Conservation (phyloP, 2,797 vertebrate genomes). For the Thamnophis elegans region DNA sequence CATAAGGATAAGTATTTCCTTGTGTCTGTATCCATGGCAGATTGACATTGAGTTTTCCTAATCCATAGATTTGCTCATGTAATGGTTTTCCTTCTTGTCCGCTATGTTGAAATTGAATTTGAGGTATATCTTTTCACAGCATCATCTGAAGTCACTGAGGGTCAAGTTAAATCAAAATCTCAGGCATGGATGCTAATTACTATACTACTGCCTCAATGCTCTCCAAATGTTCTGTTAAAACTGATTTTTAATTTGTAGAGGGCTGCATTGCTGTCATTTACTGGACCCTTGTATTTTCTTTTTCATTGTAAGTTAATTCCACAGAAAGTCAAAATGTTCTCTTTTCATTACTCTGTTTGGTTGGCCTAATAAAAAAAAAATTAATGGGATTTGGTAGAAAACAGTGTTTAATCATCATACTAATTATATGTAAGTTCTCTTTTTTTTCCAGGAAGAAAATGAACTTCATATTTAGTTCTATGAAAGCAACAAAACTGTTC, state of each 20-base stretch:
- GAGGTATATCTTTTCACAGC: not conserved
- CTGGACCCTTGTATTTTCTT: not conserved
- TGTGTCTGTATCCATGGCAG: not conserved
- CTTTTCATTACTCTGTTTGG: not conserved
- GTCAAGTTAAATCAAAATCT: not conserved
- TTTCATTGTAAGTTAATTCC: not conserved
- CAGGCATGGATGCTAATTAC: not conserved
- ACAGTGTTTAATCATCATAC: conserved; percentile 12
- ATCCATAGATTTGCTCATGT: not conserved
- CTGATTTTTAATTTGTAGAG: not conserved
- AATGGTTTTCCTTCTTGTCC: not conserved
- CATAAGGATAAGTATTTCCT: too few species aligned
- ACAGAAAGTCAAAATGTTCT: not conserved
- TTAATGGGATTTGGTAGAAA: not conserved
- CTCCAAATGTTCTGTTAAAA: not conserved
- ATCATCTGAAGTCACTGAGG: not conserved
- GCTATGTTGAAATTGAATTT: not conserved
- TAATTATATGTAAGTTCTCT: conserved; percentile 14
- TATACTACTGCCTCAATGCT: not conserved
- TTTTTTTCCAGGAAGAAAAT: conserved; percentile 2
- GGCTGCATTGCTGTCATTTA: not conserved
- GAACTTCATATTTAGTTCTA: conserved; percentile 13
- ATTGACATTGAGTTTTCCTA: not conserved
- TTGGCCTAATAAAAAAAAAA: not conserved
- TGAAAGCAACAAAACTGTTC: conserved; percentile 20